Evolutionary conservation across 30 jellyfish, hydroid and myxozoan species (phyloP), one percentile per base, ranked within the genome.

Genomic region (Turritopsis dohrnii): DNA sequence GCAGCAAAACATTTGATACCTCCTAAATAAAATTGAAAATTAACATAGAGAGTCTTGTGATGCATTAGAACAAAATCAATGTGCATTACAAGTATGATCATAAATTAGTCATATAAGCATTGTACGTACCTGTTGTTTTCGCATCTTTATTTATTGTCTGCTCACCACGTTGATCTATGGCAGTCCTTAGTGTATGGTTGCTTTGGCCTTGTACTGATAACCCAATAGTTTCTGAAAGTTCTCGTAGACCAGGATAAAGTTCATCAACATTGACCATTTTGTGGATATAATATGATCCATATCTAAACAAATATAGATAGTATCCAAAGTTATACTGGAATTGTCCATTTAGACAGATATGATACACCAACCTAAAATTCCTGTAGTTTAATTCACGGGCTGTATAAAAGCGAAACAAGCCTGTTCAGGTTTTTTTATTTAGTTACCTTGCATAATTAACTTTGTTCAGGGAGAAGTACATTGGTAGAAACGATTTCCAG

Each of bases 361-460:
- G 60, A 41, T 41, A 41, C 5, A 41, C 9, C 60, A 13, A 3
- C 13, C 5, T 41, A 3, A 41, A 41, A 41, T 3, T 41, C 5
- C 60, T 41, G 60, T 41, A n/a, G n/a, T n/a, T n/a, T n/a, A n/a
- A n/a, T n/a, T n/a, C n/a, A n/a, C n/a, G n/a, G n/a, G n/a, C n/a
- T n/a, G n/a, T n/a, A n/a, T n/a, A n/a, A n/a, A n/a, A n/a, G n/a
- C n/a, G n/a, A n/a, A n/a, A n/a, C n/a, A n/a, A n/a, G n/a, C n/a
- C n/a, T n/a, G n/a, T n/a, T n/a, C n/a, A n/a, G n/a, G n/a, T n/a
- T n/a, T n/a, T n/a, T n/a, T n/a, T n/a, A n/a, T 41, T 41, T 5
- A 41, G 83, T 69, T 82, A 82, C 75, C 84, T 65, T 20, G 90
- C 66, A 66, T 83, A 83, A 52, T 71, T 83, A 25, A 79, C 52